Conservation (phyloP, 2,113 vertebrate species). For the Scortum barcoo region DNA sequence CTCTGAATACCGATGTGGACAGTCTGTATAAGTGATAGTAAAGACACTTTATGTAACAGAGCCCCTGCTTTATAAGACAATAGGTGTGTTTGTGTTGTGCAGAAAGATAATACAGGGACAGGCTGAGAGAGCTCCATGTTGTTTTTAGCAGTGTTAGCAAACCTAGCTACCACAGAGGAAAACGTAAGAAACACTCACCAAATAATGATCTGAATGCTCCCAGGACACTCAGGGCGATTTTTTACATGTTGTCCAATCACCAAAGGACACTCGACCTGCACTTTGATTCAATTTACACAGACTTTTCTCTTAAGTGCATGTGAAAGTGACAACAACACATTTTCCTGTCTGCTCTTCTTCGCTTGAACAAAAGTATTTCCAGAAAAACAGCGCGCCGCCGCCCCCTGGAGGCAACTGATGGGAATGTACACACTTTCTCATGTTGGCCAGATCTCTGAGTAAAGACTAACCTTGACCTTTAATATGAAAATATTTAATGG, state of each 20-base stretch:
- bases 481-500: too few species aligned
- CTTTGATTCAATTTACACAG: neutral
- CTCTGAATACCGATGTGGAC: neutral
- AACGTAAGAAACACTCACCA: slow-evolving; percentile 21
- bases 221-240: neutral
- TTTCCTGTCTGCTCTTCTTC: slow-evolving; percentile 30
- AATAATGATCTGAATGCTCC: neutral
- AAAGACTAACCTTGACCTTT: too few species aligned
- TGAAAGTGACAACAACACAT: neutral
- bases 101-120: neutral
- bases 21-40: neutral
- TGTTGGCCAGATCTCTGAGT: too few species aligned
- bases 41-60: neutral
- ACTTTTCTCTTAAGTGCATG: neutral
- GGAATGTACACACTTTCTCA: neutral
- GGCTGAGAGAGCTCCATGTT: neutral
- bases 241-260: neutral
- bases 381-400: neutral
- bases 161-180: neutral
- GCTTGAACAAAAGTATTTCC: neutral
- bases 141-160: slow-evolving; percentile 9
- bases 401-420: neutral
- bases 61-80: neutral
- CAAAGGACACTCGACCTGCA: neutral
- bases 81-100: too few species aligned